Evolutionary conservation across 2,888 invertebrate species (phyloP).

Genomic region (Cephonodes hylas): DNA sequence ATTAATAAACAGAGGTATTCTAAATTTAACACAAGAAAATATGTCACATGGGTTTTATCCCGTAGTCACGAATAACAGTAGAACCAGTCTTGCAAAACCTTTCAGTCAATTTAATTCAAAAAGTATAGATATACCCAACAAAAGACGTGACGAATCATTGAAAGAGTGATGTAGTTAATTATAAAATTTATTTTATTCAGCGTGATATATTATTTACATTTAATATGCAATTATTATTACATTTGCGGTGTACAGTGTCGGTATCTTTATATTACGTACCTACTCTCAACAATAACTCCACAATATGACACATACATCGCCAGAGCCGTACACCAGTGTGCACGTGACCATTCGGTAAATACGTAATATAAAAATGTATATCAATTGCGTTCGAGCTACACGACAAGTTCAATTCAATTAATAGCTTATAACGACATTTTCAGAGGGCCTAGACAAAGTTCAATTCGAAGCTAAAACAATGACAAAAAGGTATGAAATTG

Average conservation of each 20-base stretch:
- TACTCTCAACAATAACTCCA: background rate
- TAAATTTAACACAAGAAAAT: no score
- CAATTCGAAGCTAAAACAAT: no score
- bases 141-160: no score
- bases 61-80: no score
- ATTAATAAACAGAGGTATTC: no score
- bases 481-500: no score
- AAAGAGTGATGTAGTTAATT: conserved; percentile 42
- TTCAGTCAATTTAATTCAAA: no score
- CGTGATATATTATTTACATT: conserved; percentile 6
- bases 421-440: background rate
- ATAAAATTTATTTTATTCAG: conserved; percentile 60
- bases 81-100: no score
- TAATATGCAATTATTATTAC: conserved; percentile 25
- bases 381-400: background rate
- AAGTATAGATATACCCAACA: no score
- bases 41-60: no score
- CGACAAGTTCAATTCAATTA: background rate
- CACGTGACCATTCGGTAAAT: background rate
- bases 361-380: background rate
- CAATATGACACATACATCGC: background rate
- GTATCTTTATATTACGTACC: conserved; percentile 13
- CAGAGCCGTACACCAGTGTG: background rate
- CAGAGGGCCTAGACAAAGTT: background rate
- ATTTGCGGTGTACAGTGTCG: background rate